These are phyloP conservation scores for Poecilobothrus nobilitatus DNA, from an alignment of 2,888 invertebrate species.

Conservation along the genomic window DNA sequence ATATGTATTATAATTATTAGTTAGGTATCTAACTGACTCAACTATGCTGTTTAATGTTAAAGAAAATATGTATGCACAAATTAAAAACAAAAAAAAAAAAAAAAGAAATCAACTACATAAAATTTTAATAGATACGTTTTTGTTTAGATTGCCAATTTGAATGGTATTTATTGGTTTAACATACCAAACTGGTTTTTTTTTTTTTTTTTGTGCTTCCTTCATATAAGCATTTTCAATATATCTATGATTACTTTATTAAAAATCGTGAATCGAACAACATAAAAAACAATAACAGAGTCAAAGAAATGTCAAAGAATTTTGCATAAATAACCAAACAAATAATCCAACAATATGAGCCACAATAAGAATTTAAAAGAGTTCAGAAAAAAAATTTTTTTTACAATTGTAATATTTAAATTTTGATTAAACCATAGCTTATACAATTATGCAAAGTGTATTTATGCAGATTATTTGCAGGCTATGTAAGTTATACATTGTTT, in stretches of 20 bases:
- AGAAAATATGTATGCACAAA: too few species aligned
- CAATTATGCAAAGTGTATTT: slow-evolving; percentile 3
- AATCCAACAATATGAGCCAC: neutral
- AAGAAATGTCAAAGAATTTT: neutral
- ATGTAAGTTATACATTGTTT: too few species aligned
- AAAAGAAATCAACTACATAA: neutral
- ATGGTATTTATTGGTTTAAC: slow-evolving; percentile 10
- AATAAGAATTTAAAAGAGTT: neutral
- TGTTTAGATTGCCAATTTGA: slow-evolving; percentile 8
- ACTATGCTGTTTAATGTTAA: too few species aligned
- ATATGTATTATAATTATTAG: too few species aligned
- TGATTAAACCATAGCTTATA: neutral
- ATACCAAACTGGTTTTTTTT: neutral
- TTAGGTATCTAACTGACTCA: too few species aligned
- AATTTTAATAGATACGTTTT: slow-evolving; percentile 3
- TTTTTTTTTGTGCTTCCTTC: neutral
- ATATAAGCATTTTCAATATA: neutral
- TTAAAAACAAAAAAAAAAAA: too few species aligned
- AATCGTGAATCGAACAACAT: neutral
- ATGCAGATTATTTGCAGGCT: neutral
- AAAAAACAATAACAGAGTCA: neutral
- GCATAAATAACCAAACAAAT: neutral
- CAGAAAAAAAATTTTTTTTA: neutral
- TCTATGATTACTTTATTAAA: slow-evolving; percentile 1
- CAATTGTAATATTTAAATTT: too few species aligned